Evolutionary conservation across 2,888 invertebrate species (phyloP), one percentile per base, ranked within the genome.

Genomic region (Hyles lineata): DNA sequence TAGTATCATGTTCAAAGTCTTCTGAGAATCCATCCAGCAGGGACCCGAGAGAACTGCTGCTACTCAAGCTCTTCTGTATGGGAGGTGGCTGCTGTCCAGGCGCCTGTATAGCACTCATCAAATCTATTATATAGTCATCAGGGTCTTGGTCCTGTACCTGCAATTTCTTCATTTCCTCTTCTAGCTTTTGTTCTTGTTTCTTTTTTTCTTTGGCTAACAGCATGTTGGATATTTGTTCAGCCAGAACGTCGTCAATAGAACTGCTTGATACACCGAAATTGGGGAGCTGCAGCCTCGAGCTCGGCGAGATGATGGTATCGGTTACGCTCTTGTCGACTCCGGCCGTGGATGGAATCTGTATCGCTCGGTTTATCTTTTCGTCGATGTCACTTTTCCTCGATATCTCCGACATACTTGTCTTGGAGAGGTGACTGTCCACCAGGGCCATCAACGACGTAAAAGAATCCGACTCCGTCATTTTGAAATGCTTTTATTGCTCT

Each of bases 361-460:
- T 58, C 1, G 86, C 80, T 21, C 83, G 73, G 0, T 77, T 75
- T 25, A 77, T 70, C 3, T 67, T 72, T 0, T 77, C 78, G 70
- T 76, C 81, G 29, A 77, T 79, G 50, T 80, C 80, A 55, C 55
- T 55, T 15, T 80, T 81, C 17, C 85, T 80, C 29, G 77, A 78
- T 70, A 78, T 82, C 55, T 80, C 80, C 73, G 85, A 82, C 52
- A 91, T 75, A 74, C 86, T 90, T 1, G 88, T 88, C 74, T 89
- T 90, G 0, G 93, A 93, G n/a, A 93, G 80, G 75, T 93, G 93
- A 75, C 87, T 92, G 70, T 92, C 90, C 35, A 92, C 92, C 70
- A 93, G 80, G 23, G 89, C 91, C 79, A 91, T 83, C 60, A 93
- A 79, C 17, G 93, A 93, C 0, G 92, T 81, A 82, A 89, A 92